Evolutionary conservation across 23 tunicate genomes (phyloP).

Genomic region (Ciona savignyi): DNA sequence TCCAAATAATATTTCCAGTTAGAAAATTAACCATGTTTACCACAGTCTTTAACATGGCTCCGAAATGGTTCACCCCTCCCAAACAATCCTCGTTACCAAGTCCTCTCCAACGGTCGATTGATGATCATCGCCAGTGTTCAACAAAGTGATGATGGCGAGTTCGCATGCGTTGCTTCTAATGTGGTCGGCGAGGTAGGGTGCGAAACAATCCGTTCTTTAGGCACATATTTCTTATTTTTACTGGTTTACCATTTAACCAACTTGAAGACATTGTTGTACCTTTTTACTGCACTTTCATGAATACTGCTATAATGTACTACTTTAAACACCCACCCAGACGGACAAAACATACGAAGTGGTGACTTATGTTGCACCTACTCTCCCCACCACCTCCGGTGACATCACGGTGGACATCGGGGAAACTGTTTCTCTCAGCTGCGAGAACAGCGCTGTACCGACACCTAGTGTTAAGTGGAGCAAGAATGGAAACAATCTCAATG

Average conservation of each 20-base stretch:
- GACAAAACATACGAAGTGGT: slow-evolving; percentile 53
- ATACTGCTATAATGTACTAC: no score
- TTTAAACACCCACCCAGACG: slow-evolving; percentile 23
- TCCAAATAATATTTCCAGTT: no score
- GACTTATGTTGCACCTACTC: slow-evolving; percentile 53
- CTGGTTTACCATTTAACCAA: no score
- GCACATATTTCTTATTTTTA: no score
- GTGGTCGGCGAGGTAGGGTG: slow-evolving; percentile 62
- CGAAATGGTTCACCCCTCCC: slow-evolving; percentile 23
- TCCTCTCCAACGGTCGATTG: slow-evolving; percentile 46
- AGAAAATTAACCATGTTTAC: neutral
- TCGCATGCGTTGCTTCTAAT: slow-evolving; percentile 63
- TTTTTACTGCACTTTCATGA: no score
- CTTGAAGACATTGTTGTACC: no score
- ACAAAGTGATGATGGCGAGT: slow-evolving; percentile 49
- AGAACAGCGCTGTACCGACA: slow-evolving; percentile 43
- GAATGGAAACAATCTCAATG: slow-evolving; percentile 43
- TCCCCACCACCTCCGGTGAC: slow-evolving; percentile 39
- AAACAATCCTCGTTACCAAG: slow-evolving; percentile 17
- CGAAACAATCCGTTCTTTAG: neutral
- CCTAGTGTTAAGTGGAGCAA: slow-evolving; percentile 73
- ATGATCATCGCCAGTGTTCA: slow-evolving; percentile 38
- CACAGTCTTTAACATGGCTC: slow-evolving; percentile 33
- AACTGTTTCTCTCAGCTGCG: slow-evolving; percentile 48
- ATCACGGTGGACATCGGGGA: slow-evolving; percentile 52